phyloP scores from a whole-genome alignment of 2,888 invertebrate genomes.

The Leucoptera coffeella region DNA sequence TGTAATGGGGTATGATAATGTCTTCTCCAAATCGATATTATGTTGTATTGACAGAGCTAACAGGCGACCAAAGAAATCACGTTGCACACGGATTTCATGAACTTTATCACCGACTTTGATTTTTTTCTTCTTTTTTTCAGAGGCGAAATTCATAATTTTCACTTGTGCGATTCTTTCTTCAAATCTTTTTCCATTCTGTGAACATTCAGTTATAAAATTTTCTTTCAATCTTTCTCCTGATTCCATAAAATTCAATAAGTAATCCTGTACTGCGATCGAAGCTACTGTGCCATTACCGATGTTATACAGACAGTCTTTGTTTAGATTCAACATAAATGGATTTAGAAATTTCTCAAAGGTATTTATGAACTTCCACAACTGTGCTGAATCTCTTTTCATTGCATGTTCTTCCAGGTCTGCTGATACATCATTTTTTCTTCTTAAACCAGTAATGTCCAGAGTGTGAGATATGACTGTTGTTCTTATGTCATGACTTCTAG shows the following conservation, averaged over 20 bases:
- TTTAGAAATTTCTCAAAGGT: conserved; percentile 5
- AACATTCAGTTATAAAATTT: conserved; percentile 8
- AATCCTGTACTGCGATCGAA: conserved; percentile 4
- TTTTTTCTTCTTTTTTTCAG: conserved; percentile 4
- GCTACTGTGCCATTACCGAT: conserved; percentile 7
- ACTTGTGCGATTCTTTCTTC: conserved; percentile 7
- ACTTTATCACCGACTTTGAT: conserved; percentile 5
- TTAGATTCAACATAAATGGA: conserved; percentile 5
- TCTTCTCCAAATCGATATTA: conserved; percentile 8
- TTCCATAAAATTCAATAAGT: conserved; percentile 4
- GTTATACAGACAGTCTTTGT: conserved; percentile 6
- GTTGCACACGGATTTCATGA: conserved; percentile 6
- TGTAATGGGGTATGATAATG: conserved; percentile 8
- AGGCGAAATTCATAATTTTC: conserved; percentile 8
- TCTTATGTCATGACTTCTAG: conserved; percentile 9
- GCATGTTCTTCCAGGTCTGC: conserved; percentile 8
- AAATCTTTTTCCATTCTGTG: conserved; percentile 7
- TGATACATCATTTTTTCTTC: conserved; percentile 9
- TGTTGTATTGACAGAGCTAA: conserved; percentile 9
- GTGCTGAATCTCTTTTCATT: conserved; percentile 5
- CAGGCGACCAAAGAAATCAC: conserved; percentile 8
- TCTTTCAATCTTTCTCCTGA: conserved; percentile 3
- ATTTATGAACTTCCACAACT: conserved; percentile 5
- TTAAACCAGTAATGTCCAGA: conserved; percentile 7
- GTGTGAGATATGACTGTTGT: conserved; percentile 9